Evolutionary conservation across 2,888 invertebrate species (phyloP), one percentile per base, ranked within the genome.

Genomic region (Antheraea yamamai): DNA sequence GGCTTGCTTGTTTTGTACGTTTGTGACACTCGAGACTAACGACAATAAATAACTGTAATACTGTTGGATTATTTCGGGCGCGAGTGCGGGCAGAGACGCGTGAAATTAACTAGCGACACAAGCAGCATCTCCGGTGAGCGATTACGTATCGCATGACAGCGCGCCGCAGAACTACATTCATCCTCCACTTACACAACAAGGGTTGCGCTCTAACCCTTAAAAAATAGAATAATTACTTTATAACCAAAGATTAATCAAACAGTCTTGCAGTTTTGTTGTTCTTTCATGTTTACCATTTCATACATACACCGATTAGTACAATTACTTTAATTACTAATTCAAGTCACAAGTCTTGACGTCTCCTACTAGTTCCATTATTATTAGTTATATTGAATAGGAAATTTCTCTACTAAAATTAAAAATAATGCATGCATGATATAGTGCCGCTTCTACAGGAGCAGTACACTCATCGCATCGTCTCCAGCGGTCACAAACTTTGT

Each of bases 11-110:
- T 61, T 12, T 55, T 23, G 39, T 35, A 14, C 70, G 70, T 10
- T 12, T n/a, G 64, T n/a, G 39, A 70, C 39, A 70, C 70, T 70
- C 23, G 70, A 66, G 64, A 61, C 72, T 72, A 74, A 74, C 70
- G 80, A 77, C 82, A 79, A 85, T 86, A 85, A 87, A 87, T 85
- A 86, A 39, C 70, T 66, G 82, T 83, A 84, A 85, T 88, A 83
- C 81, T 77, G 77, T 76, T 73, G 81, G 81, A 81, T 84, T 84
- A 82, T 79, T 82, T 77, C 75, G 81, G 80, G 77, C 76, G 82
- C 77, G 78, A 76, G 77, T 76, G 82, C 77, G 78, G 76, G 80
- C 81, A 78, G 77, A 83, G 81, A 80, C 83, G 85, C 86, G 84
- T 82, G 81, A 83, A 85, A 87, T 85, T 82, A 82, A 79, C 83